phyloP scores from a whole-genome alignment of 1,140 invertebrate genomes.

The Bombus sibiricus region DNA sequence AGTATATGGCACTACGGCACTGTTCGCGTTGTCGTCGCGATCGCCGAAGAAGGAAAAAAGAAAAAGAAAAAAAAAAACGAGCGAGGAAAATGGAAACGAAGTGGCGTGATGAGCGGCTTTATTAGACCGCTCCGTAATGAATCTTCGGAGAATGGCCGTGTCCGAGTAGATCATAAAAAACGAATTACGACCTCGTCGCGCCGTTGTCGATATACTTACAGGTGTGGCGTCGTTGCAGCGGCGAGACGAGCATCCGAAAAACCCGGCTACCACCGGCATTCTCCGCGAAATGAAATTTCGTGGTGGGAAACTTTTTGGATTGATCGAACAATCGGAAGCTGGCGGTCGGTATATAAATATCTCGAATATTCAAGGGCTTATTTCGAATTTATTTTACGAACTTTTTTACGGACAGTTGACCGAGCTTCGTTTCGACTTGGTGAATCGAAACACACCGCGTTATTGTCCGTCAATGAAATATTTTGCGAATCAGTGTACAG shows the following conservation, averaged over 20 bases:
- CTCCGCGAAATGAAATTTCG: slow-evolving; percentile 1
- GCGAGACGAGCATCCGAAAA: not conserved
- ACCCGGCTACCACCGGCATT: not conserved
- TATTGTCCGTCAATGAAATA: no score
- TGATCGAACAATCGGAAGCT: no score
- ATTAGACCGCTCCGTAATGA: slow-evolving; percentile 61
- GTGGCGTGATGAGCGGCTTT: slow-evolving; percentile 42
- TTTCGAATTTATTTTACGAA: no score
- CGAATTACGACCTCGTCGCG: slow-evolving; percentile 47
- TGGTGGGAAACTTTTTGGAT: not conserved
- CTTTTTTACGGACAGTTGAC: no score
- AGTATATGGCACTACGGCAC: slow-evolving; percentile 28
- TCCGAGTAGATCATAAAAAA: slow-evolving; percentile 52
- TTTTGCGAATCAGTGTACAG: no score
- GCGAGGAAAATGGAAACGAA: slow-evolving; percentile 42
- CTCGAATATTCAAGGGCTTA: not conserved
- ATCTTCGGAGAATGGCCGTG: slow-evolving; percentile 45
- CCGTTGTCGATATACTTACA: not conserved
- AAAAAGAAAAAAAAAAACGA: not conserved
- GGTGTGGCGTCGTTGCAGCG: not conserved
- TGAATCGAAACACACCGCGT: no score
- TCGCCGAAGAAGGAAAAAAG: not conserved
- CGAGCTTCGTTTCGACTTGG: no score
- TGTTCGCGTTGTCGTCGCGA: slow-evolving; percentile 8
- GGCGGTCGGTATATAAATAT: no score